Evolutionary conservation across 2,113 vertebrate species (phyloP).

Genomic region (Numida meleagris): DNA sequence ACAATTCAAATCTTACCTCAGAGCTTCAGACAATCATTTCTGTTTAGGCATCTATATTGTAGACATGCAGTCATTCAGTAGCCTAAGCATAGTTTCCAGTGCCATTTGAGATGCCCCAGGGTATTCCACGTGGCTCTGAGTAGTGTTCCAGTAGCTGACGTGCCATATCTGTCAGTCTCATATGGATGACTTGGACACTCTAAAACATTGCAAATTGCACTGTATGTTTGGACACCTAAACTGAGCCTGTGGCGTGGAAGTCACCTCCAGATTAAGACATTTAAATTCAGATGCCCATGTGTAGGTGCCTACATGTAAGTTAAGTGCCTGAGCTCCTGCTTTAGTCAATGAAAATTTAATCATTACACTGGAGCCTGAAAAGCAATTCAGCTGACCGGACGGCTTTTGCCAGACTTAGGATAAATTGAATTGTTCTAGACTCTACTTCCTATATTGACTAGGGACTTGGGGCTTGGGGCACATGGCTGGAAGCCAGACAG

Average conservation of each 20-base stretch:
- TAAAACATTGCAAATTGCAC: not conserved
- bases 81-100: not conserved
- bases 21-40: not conserved
- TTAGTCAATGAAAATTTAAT: slow-evolving; percentile 62
- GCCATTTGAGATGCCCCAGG: slow-evolving; percentile 43
- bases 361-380: not conserved
- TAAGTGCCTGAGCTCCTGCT: not conserved
- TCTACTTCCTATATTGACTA: not conserved
- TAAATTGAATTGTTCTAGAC: slow-evolving; percentile 45
- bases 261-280: slow-evolving; percentile 33
- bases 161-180: slow-evolving; percentile 43
- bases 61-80: not conserved
- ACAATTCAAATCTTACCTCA: not conserved
- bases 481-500: not conserved
- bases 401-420: not conserved
- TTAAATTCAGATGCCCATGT: slow-evolving; percentile 4
- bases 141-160: not conserved
- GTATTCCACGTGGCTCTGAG: slow-evolving; percentile 34
- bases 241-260: not conserved
- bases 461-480: rapidly evolving
- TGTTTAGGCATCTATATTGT: not conserved
- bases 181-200: slow-evolving; percentile 19
- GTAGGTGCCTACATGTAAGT: not conserved
- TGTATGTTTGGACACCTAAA: slow-evolving; percentile 35
- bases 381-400: not conserved